Conservation (phyloP, 2,113 vertebrate species). For the Lepidothrix coronata region DNA sequence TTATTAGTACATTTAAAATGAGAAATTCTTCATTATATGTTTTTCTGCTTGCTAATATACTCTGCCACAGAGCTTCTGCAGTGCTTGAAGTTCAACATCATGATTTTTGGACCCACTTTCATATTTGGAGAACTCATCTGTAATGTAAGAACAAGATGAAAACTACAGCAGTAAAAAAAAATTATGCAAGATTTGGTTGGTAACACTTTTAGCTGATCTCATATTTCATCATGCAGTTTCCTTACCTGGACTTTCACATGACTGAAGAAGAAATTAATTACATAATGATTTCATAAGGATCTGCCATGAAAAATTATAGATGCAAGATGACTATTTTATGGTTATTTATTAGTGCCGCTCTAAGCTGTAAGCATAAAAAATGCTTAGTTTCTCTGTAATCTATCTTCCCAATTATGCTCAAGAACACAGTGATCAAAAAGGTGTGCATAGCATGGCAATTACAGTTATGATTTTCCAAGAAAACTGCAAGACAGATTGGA, state of each 20-base stretch:
- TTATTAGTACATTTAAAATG: background rate
- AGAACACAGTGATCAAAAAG: slow-evolving; percentile 8
- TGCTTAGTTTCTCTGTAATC: background rate
- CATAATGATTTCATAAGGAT: slow-evolving; percentile 19
- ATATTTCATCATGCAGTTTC: background rate
- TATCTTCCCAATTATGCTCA: slow-evolving; percentile 20
- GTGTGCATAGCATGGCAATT: slow-evolving; percentile 6
- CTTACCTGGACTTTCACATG: background rate
- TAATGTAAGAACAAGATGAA: background rate
- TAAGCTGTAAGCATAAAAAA: slow-evolving; percentile 25
- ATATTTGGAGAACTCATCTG: background rate
- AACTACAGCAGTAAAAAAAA: background rate
- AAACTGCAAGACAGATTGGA: background rate
- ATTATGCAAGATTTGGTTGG: background rate
- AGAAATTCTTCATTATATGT: background rate
- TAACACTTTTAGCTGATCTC: background rate
- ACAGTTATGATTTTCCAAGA: background rate
- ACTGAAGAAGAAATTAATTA: slow-evolving; percentile 16
- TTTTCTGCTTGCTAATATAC: background rate
- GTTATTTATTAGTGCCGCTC: slow-evolving; percentile 30
- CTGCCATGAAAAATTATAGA: slow-evolving; percentile 27
- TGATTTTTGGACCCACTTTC: background rate
- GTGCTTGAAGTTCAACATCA: background rate
- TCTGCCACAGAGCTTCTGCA: background rate
- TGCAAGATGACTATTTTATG: background rate